These are phyloP conservation scores for Gadopsis bispinosus DNA, from an alignment of 2,797 vertebrate species.

Conservation along the genomic window DNA sequence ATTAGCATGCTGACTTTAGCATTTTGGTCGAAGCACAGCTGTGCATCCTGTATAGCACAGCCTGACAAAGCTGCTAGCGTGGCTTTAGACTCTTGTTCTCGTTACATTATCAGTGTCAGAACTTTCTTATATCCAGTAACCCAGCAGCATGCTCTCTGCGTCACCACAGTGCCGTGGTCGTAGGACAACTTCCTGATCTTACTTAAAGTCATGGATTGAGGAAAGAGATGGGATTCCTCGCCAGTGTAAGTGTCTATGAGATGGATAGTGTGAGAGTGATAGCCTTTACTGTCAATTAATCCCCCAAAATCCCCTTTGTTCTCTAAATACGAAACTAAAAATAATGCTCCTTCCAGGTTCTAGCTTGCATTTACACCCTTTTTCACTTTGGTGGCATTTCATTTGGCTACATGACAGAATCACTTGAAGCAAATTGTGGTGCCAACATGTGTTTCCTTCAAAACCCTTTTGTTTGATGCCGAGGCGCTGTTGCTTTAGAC, in stretches of 20 bases:
- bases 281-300: constrained; percentile 24
- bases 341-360: neutral
- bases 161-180: neutral
- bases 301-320: constrained; percentile 36
- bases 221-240: constrained; percentile 1
- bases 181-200: neutral
- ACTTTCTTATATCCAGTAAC: neutral
- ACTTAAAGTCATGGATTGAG: neutral
- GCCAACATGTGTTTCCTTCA: neutral
- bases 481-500: neutral
- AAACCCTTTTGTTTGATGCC: neutral
- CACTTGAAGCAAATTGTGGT: neutral
- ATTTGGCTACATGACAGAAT: neutral
- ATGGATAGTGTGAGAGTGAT: constrained; percentile 25
- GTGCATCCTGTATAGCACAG: neutral
- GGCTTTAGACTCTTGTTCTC: neutral
- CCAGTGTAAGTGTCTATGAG: neutral
- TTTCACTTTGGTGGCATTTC: neutral
- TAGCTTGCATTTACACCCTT: neutral
- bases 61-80: neutral
- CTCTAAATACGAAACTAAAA: constrained; percentile 10
- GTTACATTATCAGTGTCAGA: neutral
- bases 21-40: neutral
- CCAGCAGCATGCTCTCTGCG: neutral
- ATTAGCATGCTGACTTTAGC: neutral